These are phyloP conservation scores for Troglohyphantes excavatus DNA, from an alignment of 2,888 invertebrate genomes.

Conservation along the genomic window DNA sequence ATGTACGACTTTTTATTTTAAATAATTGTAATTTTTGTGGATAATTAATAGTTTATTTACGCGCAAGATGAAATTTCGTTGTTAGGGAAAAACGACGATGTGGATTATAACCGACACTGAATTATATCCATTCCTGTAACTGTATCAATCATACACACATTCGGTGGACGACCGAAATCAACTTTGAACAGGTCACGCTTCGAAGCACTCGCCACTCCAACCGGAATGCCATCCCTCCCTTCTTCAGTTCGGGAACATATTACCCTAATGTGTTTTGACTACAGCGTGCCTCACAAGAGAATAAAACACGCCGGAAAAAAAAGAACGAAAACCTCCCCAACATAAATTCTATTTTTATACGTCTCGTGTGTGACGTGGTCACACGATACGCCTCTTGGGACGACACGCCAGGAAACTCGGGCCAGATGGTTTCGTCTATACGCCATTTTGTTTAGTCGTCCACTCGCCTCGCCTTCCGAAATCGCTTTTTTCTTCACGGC, in stretches of 20 bases:
- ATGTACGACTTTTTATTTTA: no score
- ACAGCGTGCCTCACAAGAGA: background rate
- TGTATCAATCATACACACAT: no score
- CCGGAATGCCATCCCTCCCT: background rate
- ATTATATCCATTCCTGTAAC: no score
- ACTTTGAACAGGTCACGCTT: background rate
- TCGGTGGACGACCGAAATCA: no score
- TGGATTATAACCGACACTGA: no score
- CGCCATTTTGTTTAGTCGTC: constrained; percentile 39
- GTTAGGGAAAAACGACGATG: background rate
- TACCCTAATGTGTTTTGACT: constrained; percentile 1
- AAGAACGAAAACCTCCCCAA: background rate
- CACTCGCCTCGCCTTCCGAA: constrained; percentile 12
- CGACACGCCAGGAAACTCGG: constrained; percentile 32
- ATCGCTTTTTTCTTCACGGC: constrained; percentile 52
- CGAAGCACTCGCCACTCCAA: background rate
- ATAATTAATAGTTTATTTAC: no score
- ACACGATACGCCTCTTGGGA: constrained; percentile 22
- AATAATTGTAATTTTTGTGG: no score
- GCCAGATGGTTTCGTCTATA: background rate
- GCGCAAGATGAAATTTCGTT: no score
- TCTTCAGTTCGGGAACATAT: background rate
- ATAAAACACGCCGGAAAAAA: background rate
- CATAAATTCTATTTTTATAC: constrained; percentile 32
- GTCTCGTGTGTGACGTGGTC: constrained; percentile 25